phyloP scores from a whole-genome alignment of 1,140 invertebrate genomes.

The Tribolium madens region DNA sequence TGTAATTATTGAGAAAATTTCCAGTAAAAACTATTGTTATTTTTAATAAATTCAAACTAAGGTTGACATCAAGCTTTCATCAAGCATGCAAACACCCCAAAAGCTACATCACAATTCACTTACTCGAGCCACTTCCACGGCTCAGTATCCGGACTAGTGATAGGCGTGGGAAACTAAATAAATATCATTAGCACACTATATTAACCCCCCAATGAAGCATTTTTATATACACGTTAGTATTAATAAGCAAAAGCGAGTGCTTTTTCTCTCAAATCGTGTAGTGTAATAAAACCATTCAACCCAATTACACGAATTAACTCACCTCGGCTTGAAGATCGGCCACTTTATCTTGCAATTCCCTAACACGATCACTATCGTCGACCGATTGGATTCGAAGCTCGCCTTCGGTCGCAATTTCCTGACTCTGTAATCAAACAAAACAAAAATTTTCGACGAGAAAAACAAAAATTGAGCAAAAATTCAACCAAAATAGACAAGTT shows the following conservation, averaged over 20 bases:
- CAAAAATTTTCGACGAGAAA: background rate
- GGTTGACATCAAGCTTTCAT: background rate
- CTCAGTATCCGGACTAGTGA: slow-evolving; percentile 85
- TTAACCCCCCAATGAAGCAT: background rate
- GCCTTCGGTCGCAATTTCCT: slow-evolving; percentile 90
- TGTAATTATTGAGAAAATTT: no score
- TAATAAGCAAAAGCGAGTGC: slow-evolving; percentile 3
- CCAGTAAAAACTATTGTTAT: no score
- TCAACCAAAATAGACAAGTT: no score
- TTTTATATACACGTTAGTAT: slow-evolving; percentile 21
- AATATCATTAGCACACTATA: slow-evolving; percentile 55
- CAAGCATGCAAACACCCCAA: slow-evolving; percentile 9
- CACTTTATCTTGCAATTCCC: slow-evolving; percentile 91
- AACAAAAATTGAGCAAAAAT: no score
- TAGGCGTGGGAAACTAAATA: slow-evolving; percentile 82
- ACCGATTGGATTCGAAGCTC: slow-evolving; percentile 82
- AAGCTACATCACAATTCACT: slow-evolving; percentile 66
- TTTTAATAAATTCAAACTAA: no score
- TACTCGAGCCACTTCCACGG: slow-evolving; percentile 89
- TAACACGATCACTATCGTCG: slow-evolving; percentile 85
- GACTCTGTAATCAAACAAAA: slow-evolving; percentile 76
- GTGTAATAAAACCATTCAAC: slow-evolving; percentile 14
- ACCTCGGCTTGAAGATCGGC: slow-evolving; percentile 94
- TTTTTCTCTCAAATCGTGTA: slow-evolving; percentile 17
- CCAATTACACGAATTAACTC: slow-evolving; percentile 51